Percentiles rank a stretch among this genome's conserved stretches.
Evolutionary conservation across 2,113 vertebrate genomes (phyloP).

Genomic region (Gulo gulo): DNA sequence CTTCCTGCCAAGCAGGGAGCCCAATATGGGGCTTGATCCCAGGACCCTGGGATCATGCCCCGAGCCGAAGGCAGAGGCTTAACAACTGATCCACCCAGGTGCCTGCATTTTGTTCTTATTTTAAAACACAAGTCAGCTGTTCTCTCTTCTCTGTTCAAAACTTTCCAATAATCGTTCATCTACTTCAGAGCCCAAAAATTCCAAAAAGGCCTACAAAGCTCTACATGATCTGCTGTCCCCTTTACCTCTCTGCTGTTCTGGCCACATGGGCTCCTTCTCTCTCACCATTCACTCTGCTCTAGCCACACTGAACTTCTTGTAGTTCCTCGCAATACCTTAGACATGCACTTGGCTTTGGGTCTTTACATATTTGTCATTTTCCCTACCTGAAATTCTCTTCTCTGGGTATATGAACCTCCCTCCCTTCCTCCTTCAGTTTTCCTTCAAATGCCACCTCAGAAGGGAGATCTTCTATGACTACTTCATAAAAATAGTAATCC

Average conservation of each 20-base stretch:
- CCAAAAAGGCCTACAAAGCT: background rate
- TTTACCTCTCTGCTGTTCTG: background rate
- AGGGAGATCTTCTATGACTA: background rate
- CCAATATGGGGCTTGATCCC: too few relatives aligned
- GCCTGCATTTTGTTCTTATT: background rate
- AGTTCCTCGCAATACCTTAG: background rate
- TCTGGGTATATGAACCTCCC: background rate
- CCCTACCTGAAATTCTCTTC: background rate
- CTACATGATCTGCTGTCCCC: background rate
- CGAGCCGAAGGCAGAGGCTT: too few relatives aligned
- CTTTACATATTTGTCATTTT: background rate
- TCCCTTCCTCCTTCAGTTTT: background rate
- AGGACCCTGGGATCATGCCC: too few relatives aligned
- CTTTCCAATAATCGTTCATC: background rate
- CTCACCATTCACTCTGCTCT: background rate
- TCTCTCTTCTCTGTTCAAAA: background rate
- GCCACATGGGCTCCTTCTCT: background rate
- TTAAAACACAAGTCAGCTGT: background rate
- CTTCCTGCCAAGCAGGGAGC: too few relatives aligned
- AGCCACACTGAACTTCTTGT: background rate
- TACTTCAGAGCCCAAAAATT: background rate
- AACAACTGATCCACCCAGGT: too few relatives aligned
- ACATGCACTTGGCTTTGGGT: background rate
- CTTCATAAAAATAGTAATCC: background rate
- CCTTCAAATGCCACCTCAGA: background rate